Evolutionary conservation across 2,113 vertebrate genomes (phyloP).

Genomic region (Thymallus thymallus): DNA sequence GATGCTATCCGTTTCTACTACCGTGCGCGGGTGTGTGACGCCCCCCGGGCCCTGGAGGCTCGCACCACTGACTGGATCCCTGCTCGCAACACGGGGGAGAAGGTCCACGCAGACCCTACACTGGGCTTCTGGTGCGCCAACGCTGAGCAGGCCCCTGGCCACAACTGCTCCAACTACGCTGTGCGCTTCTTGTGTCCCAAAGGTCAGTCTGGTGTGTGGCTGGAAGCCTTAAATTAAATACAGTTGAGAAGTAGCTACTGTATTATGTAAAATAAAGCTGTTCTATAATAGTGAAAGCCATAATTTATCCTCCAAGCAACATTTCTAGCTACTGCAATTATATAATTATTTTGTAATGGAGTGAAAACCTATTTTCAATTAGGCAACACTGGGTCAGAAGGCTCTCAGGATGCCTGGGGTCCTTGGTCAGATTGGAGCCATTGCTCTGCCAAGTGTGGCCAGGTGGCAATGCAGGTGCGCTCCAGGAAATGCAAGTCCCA

Average conservation of each 20-base stretch:
- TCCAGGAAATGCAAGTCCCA: conserved; percentile 80
- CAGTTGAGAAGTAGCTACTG: too few species aligned
- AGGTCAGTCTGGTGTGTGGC: conserved; percentile 69
- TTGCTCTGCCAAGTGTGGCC: conserved; percentile 84
- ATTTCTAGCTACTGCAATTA: not conserved
- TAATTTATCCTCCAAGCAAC: too few species aligned
- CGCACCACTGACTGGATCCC: conserved; percentile 84
- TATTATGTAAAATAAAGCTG: too few species aligned
- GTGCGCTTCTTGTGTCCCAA: conserved; percentile 80
- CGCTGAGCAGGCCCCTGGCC: conserved; percentile 77
- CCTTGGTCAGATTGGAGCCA: conserved; percentile 88
- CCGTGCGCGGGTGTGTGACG: conserved; percentile 75
- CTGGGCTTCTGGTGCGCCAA: conserved; percentile 91
- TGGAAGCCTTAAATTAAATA: not conserved
- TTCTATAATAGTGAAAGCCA: too few species aligned
- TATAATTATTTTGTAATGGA: not conserved
- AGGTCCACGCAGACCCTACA: conserved; percentile 74
- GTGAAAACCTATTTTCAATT: conserved; percentile 20
- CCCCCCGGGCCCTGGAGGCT: conserved; percentile 78
- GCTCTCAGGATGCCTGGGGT: conserved; percentile 75
- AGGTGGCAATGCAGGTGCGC: conserved; percentile 82
- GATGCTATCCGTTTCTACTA: conserved; percentile 88
- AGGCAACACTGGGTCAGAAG: conserved; percentile 62
- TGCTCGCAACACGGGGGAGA: conserved; percentile 77
- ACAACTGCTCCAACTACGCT: conserved; percentile 81